Evolutionary conservation across 2,113 vertebrate genomes (phyloP).

Genomic region (Aphyosemion australe): DNA sequence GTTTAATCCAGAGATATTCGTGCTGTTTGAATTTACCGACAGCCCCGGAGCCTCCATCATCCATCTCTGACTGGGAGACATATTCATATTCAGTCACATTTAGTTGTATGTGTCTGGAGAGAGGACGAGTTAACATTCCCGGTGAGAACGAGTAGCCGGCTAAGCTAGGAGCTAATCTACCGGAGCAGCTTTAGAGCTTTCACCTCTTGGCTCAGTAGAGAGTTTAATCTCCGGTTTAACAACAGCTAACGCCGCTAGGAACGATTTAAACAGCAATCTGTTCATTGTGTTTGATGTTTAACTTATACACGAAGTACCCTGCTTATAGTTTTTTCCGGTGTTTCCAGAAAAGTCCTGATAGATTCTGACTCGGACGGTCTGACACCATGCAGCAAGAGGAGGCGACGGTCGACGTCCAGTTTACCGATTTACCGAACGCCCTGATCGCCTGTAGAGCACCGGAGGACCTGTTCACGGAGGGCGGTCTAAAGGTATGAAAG

Average conservation of each 20-base stretch:
- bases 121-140: background rate
- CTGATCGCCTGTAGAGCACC: conserved; percentile 90
- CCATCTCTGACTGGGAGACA: no score
- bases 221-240: no score
- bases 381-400: conserved; percentile 76
- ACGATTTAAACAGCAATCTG: no score
- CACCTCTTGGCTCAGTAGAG: no score
- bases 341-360: background rate
- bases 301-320: no score
- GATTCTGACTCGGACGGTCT: background rate
- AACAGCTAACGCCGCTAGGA: no score
- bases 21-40: no score
- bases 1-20: no score
- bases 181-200: background rate
- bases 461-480: conserved; percentile 84
- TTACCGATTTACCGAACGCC: conserved; percentile 86
- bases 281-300: no score
- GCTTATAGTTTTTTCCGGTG: background rate
- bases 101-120: background rate
- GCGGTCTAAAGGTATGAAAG: conserved; percentile 79
- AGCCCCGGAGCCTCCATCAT: no score
- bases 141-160: background rate
- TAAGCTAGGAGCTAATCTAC: background rate
- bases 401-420: conserved; percentile 85
- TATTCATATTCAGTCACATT: no score